Evolutionary conservation across 2,113 vertebrate genomes (phyloP).

Genomic region (Pleuronectes platessa): DNA sequence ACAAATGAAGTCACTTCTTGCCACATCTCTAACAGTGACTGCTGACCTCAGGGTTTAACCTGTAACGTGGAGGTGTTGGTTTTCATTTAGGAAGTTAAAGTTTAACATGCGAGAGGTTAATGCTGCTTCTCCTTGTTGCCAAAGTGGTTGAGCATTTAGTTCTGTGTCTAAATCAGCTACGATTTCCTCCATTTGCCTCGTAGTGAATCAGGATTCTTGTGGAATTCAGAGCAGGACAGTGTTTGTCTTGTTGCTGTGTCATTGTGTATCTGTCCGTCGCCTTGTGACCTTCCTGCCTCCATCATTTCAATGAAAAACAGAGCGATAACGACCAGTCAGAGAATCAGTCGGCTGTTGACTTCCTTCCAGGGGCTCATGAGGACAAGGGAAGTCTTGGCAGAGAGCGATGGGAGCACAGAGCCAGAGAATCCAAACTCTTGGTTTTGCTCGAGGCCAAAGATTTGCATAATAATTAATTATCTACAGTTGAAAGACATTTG

Average conservation of each 20-base stretch:
- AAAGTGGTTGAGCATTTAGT: no score
- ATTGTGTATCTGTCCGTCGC: background rate
- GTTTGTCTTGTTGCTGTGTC: slow-evolving; percentile 8
- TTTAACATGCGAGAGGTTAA: no score
- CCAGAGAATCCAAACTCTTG: background rate
- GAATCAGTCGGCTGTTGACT: slow-evolving; percentile 2
- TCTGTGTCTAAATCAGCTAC: no score
- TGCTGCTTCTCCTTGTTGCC: no score
- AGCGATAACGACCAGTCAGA: no score
- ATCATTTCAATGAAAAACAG: slow-evolving; percentile 17
- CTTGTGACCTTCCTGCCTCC: slow-evolving; percentile 3
- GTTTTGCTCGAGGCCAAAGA: no score
- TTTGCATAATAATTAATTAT: background rate
- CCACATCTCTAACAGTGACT: no score
- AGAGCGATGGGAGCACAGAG: slow-evolving; percentile 25
- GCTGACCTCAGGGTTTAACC: no score
- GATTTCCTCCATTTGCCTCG: no score
- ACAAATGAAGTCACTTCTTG: no score
- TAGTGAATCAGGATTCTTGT: background rate
- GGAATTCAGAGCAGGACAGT: background rate
- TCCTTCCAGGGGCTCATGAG: slow-evolving; percentile 25
- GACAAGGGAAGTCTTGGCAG: slow-evolving; percentile 22
- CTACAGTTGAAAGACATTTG: background rate
- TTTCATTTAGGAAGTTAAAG: no score
- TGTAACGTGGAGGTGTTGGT: no score